Evolutionary conservation across 2,888 invertebrate genomes (phyloP), one percentile per base, ranked within the genome.

Genomic region (Xanthorhoe designata): DNA sequence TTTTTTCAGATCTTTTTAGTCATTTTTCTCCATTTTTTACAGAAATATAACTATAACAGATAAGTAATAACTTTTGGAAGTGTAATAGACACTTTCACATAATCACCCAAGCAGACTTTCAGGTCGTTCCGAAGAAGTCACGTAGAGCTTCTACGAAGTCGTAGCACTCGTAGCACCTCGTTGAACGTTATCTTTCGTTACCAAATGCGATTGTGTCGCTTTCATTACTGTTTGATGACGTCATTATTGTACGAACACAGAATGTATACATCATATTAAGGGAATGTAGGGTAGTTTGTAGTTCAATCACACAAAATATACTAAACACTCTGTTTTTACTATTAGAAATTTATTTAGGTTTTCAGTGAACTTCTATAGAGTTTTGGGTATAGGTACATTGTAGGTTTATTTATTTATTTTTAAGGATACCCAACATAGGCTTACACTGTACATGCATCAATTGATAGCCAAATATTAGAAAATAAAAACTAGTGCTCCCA

Each of bases 101-200:
- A 13, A 42, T 42, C 38, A 42, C 4, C 38, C 13, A 42, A 42
- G 13, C 38, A 32, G 32, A 32, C 2, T 45, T 55, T 17, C 49
- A 57, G 15, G 19, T 51, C 38, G 51, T 51, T 49, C 42, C 10
- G 8, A 57, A 45, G 32, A 54, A 55, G 65, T 60, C 50, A 42
- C 65, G 68, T 69, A 65, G 62, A 57, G 24, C 51, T 29, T 60
- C 66, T 69, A 69, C 69, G 64, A 53, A 29, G 32, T 53, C 57
- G 67, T 68, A 67, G 64, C 64, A 50, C 54, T 50, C 64, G 65
- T 60, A 65, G 61, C 61, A 57, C 54, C 7, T 47, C 47, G 66
- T 59, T 55, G 62, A 18, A 47, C n/a, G 42, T 32, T 67, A 60
- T 61, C 60, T 53, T 24, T 38, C 35, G 57, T 24, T 61, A 53